Evolutionary conservation across 1,140 invertebrate genomes (phyloP).

Genomic region (Thalassaphorura encarpata): DNA sequence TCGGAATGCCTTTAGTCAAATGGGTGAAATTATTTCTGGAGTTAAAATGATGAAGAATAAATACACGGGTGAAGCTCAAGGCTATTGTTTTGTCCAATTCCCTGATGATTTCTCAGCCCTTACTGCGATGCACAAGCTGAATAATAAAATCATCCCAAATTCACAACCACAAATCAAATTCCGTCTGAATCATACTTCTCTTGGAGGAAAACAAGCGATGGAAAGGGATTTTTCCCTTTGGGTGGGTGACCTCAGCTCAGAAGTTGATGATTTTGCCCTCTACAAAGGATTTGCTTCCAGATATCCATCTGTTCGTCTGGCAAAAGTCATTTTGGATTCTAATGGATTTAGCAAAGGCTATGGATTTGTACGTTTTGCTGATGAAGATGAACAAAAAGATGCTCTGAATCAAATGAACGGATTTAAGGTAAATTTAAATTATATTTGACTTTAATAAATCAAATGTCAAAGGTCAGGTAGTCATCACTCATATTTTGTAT

Average conservation of each 20-base stretch:
- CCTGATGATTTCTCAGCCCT: conserved; percentile 81
- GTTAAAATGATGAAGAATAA: conserved; percentile 90
- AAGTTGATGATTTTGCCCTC: conserved; percentile 92
- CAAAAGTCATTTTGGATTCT: conserved; percentile 84
- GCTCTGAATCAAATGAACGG: conserved; percentile 82
- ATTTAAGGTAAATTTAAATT: conserved; percentile 58
- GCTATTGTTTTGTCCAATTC: conserved; percentile 94
- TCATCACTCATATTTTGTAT: no score
- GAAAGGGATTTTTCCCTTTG: conserved; percentile 88
- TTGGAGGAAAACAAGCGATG: conserved; percentile 29
- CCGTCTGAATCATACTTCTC: conserved; percentile 29
- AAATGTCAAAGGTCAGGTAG: no score
- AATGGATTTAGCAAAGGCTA: conserved; percentile 89
- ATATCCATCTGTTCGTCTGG: conserved; percentile 87
- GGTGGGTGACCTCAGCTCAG: conserved; percentile 88
- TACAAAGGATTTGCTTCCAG: conserved; percentile 84
- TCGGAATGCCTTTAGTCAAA: conserved; percentile 74
- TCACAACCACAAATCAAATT: conserved; percentile 49
- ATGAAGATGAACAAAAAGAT: conserved; percentile 87
- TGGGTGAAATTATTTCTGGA: conserved; percentile 75
- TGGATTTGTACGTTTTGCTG: conserved; percentile 91
- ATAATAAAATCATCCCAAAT: conserved; percentile 86
- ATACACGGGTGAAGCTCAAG: conserved; percentile 81
- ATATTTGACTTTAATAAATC: no score
- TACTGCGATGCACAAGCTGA: conserved; percentile 90